phyloP scores from a whole-genome alignment of 2,888 invertebrate genomes.

The Deroplatys truncata region DNA sequence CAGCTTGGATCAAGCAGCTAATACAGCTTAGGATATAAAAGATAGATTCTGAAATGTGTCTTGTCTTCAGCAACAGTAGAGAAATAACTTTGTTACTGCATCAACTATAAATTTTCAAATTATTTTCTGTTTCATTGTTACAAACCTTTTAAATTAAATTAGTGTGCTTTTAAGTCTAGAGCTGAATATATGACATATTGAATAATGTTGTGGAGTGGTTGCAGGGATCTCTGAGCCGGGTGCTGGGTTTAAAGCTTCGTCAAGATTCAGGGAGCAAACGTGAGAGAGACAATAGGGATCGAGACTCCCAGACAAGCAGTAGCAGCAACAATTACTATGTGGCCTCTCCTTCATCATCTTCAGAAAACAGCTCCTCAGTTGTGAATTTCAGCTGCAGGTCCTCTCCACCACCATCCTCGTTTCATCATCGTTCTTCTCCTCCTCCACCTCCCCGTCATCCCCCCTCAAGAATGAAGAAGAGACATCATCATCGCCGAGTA shows the following conservation, averaged over 20 bases:
- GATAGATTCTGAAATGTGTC: not conserved
- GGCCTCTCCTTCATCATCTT: constrained; percentile 31
- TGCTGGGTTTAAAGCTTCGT: constrained; percentile 54
- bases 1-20: too few species aligned
- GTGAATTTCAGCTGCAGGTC: constrained; percentile 38
- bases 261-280: constrained; percentile 46
- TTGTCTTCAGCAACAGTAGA: not conserved
- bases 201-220: not conserved
- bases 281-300: constrained; percentile 49
- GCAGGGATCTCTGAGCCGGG: constrained; percentile 72
- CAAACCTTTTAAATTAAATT: not conserved
- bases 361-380: constrained; percentile 34
- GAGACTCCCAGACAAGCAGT: constrained; percentile 17
- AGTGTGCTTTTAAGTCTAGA: not conserved
- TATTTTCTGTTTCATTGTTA: not conserved
- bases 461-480: constrained; percentile 52
- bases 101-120: not conserved
- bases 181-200: not conserved
- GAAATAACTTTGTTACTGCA: not conserved
- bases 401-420: constrained; percentile 40
- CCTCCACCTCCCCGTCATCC: constrained; percentile 43
- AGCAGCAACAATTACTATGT: constrained; percentile 21
- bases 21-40: not conserved
- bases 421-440: constrained; percentile 30
- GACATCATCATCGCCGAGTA: constrained; percentile 56